Conservation (phyloP, 1,140 invertebrate species). For the Drosophila saltans region DNA sequence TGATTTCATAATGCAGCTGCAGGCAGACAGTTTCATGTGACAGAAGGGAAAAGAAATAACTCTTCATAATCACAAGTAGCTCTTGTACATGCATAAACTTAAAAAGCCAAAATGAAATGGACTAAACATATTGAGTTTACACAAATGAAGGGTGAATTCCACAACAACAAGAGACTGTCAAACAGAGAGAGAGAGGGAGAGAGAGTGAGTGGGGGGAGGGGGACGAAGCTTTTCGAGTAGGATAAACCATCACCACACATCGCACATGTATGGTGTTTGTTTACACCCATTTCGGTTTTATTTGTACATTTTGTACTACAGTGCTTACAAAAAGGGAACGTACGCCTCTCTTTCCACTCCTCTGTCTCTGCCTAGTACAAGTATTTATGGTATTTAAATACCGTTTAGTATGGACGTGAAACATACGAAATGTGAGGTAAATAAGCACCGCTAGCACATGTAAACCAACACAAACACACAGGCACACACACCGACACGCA, state of each 20-base stretch:
- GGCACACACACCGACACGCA: too few relatives aligned
- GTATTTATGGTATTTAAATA: conserved; percentile 51
- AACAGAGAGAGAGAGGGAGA: not conserved
- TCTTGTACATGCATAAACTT: not conserved
- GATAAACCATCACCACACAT: conserved; percentile 25
- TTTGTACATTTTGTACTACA: conserved; percentile 30
- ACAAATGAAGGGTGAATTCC: conserved; percentile 16
- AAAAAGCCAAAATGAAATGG: not conserved
- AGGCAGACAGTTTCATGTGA: conserved; percentile 60
- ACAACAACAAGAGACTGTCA: not conserved
- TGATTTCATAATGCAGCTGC: conserved; percentile 73
- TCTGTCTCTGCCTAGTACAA: not conserved
- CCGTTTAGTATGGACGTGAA: conserved; percentile 54
- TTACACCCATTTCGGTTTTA: conserved; percentile 35
- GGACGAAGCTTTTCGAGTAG: conserved; percentile 11
- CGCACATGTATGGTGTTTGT: conserved; percentile 57
- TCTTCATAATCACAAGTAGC: conserved; percentile 8
- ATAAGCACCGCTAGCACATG: conserved; percentile 35
- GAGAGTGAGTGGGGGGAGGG: not conserved
- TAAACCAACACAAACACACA: too few relatives aligned
- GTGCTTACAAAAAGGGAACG: conserved; percentile 15
- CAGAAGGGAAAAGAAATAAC: conserved; percentile 11
- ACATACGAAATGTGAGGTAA: conserved; percentile 41
- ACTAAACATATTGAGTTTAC: conserved; percentile 9
- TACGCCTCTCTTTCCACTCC: not conserved